Conservation (phyloP, 2,888 invertebrate species). For the Aleiodes leptofemur region DNA sequence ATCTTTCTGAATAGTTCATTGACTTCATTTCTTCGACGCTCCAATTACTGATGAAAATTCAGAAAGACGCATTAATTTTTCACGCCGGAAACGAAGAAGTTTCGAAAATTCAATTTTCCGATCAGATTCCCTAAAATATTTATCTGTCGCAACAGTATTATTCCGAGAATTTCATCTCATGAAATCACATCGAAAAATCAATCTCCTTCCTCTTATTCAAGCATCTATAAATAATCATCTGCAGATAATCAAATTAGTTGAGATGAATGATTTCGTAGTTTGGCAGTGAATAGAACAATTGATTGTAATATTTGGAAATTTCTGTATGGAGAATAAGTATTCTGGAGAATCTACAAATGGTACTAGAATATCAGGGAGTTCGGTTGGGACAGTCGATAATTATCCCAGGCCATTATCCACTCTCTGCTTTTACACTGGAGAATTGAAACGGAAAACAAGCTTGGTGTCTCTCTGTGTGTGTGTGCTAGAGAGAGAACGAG, state of each 20-base stretch:
- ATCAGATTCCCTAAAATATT: no score
- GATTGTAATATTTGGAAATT: conserved; percentile 4
- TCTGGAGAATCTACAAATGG: not conserved
- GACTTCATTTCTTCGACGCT: not conserved
- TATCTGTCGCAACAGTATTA: no score
- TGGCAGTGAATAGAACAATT: conserved; percentile 14
- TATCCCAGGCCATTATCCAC: conserved; percentile 47
- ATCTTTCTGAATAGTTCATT: not conserved
- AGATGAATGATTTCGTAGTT: no score
- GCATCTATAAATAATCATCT: no score
- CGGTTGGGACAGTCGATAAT: conserved; percentile 41
- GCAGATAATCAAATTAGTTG: no score
- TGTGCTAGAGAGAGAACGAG: conserved; percentile 25
- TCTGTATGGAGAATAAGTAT: conserved; percentile 19
- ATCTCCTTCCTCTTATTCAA: no score
- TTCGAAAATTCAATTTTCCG: no score
- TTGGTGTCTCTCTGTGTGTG: not conserved
- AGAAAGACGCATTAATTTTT: no score
- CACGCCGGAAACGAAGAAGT: no score
- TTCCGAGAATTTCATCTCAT: no score
- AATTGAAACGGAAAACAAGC: conserved; percentile 36
- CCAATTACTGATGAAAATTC: no score
- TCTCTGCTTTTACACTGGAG: conserved; percentile 36
- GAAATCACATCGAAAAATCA: no score
- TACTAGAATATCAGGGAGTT: conserved; percentile 17